Evolutionary conservation across 2,113 vertebrate genomes (phyloP).

Genomic region (Cheilinus undulatus): DNA sequence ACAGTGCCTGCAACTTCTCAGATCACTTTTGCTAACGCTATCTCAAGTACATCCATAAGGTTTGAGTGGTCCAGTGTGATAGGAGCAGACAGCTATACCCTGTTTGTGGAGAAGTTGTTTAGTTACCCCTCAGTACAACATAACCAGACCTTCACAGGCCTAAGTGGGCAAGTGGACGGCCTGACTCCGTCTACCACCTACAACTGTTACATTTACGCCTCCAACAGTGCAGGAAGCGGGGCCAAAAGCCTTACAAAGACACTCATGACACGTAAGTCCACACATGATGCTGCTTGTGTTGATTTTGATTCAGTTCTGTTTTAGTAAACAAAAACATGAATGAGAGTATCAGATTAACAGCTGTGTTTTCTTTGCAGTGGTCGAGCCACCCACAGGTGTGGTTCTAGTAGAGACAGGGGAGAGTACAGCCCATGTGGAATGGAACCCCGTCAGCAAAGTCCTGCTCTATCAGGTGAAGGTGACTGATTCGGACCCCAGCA

Average conservation of each 20-base stretch:
- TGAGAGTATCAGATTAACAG: background rate
- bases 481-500: constrained; percentile 38
- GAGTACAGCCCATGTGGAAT: constrained; percentile 66
- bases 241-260: constrained; percentile 65
- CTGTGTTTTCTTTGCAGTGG: constrained; percentile 73
- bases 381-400: constrained; percentile 78
- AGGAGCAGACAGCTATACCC: constrained; percentile 74
- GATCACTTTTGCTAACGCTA: constrained; percentile 66
- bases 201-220: constrained; percentile 74
- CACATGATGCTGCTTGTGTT: background rate
- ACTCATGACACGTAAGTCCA: constrained; percentile 80
- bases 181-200: constrained; percentile 76
- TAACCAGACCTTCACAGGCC: constrained; percentile 61
- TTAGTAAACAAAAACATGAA: too few relatives aligned
- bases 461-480: constrained; percentile 79
- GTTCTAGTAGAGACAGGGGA: constrained; percentile 29
- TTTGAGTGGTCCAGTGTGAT: constrained; percentile 76
- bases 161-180: constrained; percentile 50
- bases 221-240: constrained; percentile 79
- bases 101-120: constrained; percentile 66
- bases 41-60: constrained; percentile 78
- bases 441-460: constrained; percentile 72
- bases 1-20: constrained; percentile 79
- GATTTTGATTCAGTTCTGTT: background rate
- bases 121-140: background rate